Evolutionary conservation across 2,888 invertebrate genomes (phyloP).

Genomic region (Limnephilus auricula): DNA sequence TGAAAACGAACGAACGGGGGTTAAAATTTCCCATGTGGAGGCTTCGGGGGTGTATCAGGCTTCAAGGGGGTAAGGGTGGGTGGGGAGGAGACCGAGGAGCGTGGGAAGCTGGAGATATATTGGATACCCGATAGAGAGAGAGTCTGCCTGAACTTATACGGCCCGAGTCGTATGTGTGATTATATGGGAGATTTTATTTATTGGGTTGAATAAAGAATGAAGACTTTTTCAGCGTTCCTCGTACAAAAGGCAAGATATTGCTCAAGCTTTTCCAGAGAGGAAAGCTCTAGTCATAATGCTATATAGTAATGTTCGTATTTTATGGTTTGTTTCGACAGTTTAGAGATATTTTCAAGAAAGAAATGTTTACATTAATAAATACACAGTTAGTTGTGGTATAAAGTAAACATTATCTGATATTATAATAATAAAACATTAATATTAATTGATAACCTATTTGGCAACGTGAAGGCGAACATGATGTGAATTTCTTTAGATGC

Average conservation of each 20-base stretch:
- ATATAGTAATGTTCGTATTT: background rate
- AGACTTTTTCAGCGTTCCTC: conserved; percentile 8
- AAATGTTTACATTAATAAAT: background rate
- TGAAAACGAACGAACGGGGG: conserved; percentile 16
- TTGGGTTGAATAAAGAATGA: conserved; percentile 39
- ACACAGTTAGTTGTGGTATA: background rate
- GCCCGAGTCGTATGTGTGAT: conserved; percentile 6
- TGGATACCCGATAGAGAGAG: conserved; percentile 63
- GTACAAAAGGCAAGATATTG: conserved; percentile 8
- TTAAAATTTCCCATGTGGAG: conserved; percentile 47
- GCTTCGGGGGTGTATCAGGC: conserved; percentile 23
- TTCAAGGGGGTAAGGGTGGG: conserved; percentile 7
- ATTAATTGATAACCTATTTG: no score
- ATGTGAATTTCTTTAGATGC: background rate
- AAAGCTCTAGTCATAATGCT: background rate
- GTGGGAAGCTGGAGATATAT: conserved; percentile 63
- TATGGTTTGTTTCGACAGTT: background rate
- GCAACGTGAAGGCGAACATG: no score
- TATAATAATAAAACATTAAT: background rate
- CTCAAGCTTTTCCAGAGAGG: background rate
- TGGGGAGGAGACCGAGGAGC: conserved; percentile 40
- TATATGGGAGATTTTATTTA: conserved; percentile 46
- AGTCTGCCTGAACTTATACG: conserved; percentile 24
- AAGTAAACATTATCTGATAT: background rate
- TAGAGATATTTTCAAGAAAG: background rate